Evolutionary conservation across 2,113 vertebrate genomes (phyloP), one percentile per base, ranked within the genome.

Genomic region (Aix galericulata): DNA sequence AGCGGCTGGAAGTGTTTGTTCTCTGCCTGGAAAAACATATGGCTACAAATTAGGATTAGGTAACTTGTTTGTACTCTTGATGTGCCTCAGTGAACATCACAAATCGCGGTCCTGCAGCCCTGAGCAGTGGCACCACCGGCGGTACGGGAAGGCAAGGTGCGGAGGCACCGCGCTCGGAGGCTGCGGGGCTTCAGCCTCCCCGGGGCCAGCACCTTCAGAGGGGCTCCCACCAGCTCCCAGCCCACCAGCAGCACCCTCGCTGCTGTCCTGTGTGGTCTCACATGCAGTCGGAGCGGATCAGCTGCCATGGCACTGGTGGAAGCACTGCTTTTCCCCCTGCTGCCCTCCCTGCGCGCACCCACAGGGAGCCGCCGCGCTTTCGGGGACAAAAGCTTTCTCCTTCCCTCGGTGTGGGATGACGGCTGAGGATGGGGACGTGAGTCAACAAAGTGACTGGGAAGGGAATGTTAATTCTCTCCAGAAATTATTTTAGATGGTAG

Each of bases 1-100:
- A 63, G 88, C 55, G 72, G 48, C 38, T 92, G 93, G 94, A 94
- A 95, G 91, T 48, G 71, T 75, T 94, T 93, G 91, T 74, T 89
- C 87, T 96, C 92, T 36, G 62, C 91, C 82, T 72, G 29, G 78
- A 64, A 50, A 29, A 42, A 79, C 92, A 91, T 66, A 73, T 72
- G 96, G 87, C 87, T 91, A 50, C 93, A 91, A 34, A 60, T 87
- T 42, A 88, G 83, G 71, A 91, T 42, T 7, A 83, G 88, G 94
- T 42, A 80, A 77, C 55, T 20, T 8, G 26, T 81, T 88, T 91
- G 63, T 64, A 34, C 58, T 84, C 71, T 53, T 64, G 8, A n/a
- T 31, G 31, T 40, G 88, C 86, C 60, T 88, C 77, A 59, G 81
- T 0, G 3, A 88, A 27, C 76, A 38, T 27, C 6, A 21, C 63